Conservation (phyloP, 1,140 invertebrate species). For the Pseudoatta argentina region DNA sequence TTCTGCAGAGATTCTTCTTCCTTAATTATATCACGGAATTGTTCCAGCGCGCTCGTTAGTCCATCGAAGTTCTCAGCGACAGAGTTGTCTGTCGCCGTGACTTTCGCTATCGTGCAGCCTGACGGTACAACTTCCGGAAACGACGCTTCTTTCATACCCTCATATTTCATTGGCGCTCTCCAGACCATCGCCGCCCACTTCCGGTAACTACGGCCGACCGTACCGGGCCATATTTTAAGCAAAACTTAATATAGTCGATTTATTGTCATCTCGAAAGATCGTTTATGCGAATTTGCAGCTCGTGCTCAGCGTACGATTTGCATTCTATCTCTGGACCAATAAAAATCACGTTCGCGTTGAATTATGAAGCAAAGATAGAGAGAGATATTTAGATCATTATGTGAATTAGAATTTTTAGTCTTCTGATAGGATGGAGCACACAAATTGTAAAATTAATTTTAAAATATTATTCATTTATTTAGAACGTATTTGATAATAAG, state of each 20-base stretch:
- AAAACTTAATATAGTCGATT: constrained; percentile 61
- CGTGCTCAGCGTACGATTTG: constrained; percentile 21
- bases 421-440: background rate
- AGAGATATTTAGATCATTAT: background rate
- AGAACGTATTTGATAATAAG: too few relatives aligned
- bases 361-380: background rate
- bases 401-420: background rate
- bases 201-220: constrained; percentile 8
- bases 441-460: too few relatives aligned
- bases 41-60: background rate
- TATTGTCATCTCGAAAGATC: constrained; percentile 49
- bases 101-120: background rate
- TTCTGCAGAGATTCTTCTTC: constrained; percentile 6
- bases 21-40: constrained; percentile 29
- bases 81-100: constrained; percentile 27
- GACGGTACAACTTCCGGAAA: constrained; percentile 44
- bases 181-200: constrained; percentile 28
- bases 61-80: background rate
- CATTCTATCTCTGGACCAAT: constrained; percentile 11
- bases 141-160: constrained; percentile 35
- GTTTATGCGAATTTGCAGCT: constrained; percentile 45
- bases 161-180: constrained; percentile 39
- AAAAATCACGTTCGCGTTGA: constrained; percentile 8
- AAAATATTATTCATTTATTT: too few relatives aligned
- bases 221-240: constrained; percentile 25